phyloP scores from a whole-genome alignment of 1,140 invertebrate genomes.

The Diuraphis noxia region DNA sequence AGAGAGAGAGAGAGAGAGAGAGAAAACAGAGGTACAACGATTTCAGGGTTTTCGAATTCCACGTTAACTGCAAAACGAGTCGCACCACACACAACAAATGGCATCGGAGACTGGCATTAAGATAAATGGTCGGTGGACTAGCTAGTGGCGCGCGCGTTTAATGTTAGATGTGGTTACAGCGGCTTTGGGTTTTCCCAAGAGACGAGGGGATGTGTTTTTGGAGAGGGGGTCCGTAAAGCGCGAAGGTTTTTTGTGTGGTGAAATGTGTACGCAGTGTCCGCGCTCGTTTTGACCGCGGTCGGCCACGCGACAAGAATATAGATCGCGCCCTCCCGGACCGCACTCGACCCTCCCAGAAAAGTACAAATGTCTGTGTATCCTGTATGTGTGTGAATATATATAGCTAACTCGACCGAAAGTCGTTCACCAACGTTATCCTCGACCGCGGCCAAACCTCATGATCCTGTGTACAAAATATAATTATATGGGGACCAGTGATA shows the following conservation, averaged over 20 bases:
- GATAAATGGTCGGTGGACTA: background rate
- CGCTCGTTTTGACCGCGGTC: background rate
- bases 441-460: background rate
- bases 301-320: background rate
- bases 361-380: background rate
- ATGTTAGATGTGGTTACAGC: background rate
- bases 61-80: background rate
- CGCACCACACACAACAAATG: background rate
- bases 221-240: background rate
- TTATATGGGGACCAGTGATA: background rate
- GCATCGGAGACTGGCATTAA: conserved; percentile 1
- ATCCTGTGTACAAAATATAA: background rate
- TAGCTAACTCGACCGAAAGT: background rate
- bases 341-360: background rate
- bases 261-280: background rate
- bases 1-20: background rate
- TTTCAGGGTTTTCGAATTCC: conserved; percentile 7
- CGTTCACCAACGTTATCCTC: background rate
- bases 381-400: background rate
- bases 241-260: background rate
- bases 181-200: background rate
- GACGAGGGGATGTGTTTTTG: background rate
- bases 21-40: background rate
- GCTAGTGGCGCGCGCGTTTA: conserved; percentile 11
- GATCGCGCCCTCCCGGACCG: background rate